These are phyloP conservation scores for Corythornis madagascariensis DNA, from an alignment of 2,113 vertebrate genomes.

Conservation along the genomic window DNA sequence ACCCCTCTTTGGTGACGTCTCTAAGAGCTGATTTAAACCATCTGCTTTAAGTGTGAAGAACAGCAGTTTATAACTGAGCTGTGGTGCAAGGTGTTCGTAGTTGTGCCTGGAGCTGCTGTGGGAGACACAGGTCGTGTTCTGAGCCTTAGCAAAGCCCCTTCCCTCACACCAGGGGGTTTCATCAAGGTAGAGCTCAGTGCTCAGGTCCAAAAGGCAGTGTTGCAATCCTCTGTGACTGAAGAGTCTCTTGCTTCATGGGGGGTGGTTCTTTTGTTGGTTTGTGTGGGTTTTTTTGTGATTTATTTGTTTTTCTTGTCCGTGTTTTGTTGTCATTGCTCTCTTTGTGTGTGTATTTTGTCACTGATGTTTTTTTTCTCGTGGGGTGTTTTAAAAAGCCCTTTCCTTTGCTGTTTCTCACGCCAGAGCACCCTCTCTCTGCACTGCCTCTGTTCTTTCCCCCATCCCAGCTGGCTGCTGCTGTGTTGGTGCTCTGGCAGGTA, in stretches of 20 bases:
- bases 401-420: neutral
- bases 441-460: conserved; percentile 21
- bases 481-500: neutral
- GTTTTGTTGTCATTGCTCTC: too few species aligned
- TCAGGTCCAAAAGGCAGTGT: neutral
- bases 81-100: neutral
- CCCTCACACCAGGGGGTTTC: neutral
- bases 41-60: neutral
- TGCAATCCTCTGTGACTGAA: rapidly evolving
- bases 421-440: neutral
- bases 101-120: neutral
- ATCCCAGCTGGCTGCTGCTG: neutral
- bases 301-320: too few species aligned
- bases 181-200: neutral
- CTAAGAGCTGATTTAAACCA: neutral
- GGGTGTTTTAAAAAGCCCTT: neutral
- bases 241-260: neutral
- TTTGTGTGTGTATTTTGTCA: too few species aligned
- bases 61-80: neutral
- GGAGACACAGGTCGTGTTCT: neutral
- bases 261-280: neutral
- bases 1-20: neutral
- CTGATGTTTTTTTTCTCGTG: neutral
- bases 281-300: too few species aligned
- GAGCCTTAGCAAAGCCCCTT: neutral